phyloP scores from a whole-genome alignment of 2,113 vertebrate species.

The Sorex fumeus region DNA sequence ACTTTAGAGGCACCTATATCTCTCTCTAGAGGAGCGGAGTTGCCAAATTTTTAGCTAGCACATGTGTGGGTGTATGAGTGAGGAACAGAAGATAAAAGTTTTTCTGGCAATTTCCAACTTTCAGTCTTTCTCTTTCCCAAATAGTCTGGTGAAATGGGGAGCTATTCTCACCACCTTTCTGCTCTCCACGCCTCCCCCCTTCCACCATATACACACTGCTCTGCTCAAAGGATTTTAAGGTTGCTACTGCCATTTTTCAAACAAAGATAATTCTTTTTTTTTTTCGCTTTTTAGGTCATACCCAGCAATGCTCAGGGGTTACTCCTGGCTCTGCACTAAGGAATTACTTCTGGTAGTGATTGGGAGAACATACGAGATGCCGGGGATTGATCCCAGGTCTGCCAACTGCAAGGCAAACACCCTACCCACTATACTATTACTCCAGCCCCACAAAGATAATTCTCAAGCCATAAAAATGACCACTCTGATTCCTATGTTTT shows the following conservation, averaged over 20 bases:
- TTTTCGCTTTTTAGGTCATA: too few species aligned
- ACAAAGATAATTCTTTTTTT: not conserved
- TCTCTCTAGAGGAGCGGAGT: conserved; percentile 35
- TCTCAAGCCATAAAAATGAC: conserved; percentile 4
- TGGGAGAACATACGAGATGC: too few species aligned
- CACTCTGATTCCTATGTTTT: conserved; percentile 3
- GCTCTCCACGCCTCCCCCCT: not conserved
- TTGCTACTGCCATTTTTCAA: not conserved
- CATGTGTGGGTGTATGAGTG: not conserved
- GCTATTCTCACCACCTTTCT: not conserved
- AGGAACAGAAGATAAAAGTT: not conserved
- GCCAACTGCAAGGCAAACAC: too few species aligned
- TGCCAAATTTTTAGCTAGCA: conserved; percentile 54
- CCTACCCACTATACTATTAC: too few species aligned
- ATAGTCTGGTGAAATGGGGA: too few species aligned
- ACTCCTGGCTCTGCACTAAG: too few species aligned
- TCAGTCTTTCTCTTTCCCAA: too few species aligned
- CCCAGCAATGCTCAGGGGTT: too few species aligned
- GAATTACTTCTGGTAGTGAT: too few species aligned
- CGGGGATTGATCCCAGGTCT: too few species aligned
- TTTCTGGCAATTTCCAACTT: not conserved
- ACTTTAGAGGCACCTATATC: conserved; percentile 24
- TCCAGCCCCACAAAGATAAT: not conserved
- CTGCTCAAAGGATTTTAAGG: not conserved
- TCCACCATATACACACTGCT: not conserved